A percentile compares a stretch with the other conserved stretches of the same genome.
These are phyloP conservation scores for Hyperoodon ampullatus DNA, from an alignment of 2,113 vertebrate genomes.

Conservation along the genomic window DNA sequence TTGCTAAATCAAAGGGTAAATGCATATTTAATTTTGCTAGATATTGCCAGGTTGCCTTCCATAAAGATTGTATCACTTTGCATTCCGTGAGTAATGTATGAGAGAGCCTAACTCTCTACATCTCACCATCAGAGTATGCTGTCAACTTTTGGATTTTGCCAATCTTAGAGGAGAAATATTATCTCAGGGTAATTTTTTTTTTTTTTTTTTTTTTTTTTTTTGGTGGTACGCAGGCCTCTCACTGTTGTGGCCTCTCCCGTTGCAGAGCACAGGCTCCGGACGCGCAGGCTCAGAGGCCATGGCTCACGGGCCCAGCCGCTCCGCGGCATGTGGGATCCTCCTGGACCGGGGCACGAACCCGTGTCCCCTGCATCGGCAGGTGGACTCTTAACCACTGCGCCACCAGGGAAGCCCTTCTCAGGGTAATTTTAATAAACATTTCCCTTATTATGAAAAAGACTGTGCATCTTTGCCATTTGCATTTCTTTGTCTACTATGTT, in stretches of 20 bases:
- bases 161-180: constrained; percentile 36
- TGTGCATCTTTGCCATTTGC: not conserved
- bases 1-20: constrained; percentile 12
- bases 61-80: not conserved
- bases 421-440: constrained; percentile 44
- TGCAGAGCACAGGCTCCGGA: too few species aligned
- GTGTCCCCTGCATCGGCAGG: too few species aligned
- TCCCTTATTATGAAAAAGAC: constrained; percentile 8
- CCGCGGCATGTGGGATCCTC: too few species aligned
- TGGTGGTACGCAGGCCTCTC: too few species aligned
- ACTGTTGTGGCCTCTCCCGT: too few species aligned
- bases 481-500: constrained; percentile 9
- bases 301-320: too few species aligned
- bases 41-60: constrained; percentile 12
- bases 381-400: too few species aligned
- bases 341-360: too few species aligned
- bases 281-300: too few species aligned
- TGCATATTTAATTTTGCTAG: not conserved
- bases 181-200: not conserved
- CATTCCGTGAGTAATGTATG: not conserved
- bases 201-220: too few species aligned
- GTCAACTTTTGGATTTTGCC: constrained; percentile 38
- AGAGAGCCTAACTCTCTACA: not conserved
- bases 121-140: not conserved
- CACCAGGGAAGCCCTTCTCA: not conserved